phyloP scores from a whole-genome alignment of 2,797 vertebrate species.

The Heterohyrax brucei region DNA sequence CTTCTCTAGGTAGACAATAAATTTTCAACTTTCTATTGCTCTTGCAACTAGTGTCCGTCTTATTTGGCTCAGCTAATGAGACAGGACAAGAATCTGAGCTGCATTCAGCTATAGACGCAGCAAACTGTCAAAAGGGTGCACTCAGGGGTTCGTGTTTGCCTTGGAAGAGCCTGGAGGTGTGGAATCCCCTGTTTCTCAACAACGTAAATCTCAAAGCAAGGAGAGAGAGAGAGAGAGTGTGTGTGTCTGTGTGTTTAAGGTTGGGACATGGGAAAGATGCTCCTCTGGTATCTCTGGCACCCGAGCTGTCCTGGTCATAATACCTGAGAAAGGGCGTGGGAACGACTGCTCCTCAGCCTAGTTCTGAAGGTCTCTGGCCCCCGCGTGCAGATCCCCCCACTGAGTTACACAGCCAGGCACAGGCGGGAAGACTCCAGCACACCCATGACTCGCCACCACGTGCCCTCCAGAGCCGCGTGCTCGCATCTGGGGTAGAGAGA shows the following conservation, averaged over 20 bases:
- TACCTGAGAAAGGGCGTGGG: not conserved
- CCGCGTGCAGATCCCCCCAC: not conserved
- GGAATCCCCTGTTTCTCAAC: not conserved
- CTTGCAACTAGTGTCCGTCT: too few species aligned
- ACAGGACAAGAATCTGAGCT: too few species aligned
- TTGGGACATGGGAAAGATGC: rapidly evolving
- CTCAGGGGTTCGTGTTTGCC: not conserved
- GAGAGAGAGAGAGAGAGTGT: not conserved
- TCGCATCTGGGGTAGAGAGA: not conserved
- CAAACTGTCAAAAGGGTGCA: not conserved
- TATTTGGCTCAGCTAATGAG: too few species aligned
- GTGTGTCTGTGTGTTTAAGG: not conserved
- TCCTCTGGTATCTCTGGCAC: not conserved
- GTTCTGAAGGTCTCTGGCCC: not conserved
- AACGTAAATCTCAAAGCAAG: not conserved
- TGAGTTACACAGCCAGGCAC: not conserved
- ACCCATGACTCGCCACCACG: not conserved
- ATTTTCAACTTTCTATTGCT: too few species aligned
- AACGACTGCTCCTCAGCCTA: not conserved
- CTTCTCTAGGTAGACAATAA: too few species aligned
- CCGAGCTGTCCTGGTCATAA: not conserved
- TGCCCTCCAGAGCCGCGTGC: not conserved
- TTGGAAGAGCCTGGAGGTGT: not conserved
- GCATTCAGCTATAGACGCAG: too few species aligned
- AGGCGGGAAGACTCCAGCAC: not conserved